Evolutionary conservation across 2,797 vertebrate species (phyloP), one percentile per base, ranked within the genome.

Genomic region (Karalla daura): DNA sequence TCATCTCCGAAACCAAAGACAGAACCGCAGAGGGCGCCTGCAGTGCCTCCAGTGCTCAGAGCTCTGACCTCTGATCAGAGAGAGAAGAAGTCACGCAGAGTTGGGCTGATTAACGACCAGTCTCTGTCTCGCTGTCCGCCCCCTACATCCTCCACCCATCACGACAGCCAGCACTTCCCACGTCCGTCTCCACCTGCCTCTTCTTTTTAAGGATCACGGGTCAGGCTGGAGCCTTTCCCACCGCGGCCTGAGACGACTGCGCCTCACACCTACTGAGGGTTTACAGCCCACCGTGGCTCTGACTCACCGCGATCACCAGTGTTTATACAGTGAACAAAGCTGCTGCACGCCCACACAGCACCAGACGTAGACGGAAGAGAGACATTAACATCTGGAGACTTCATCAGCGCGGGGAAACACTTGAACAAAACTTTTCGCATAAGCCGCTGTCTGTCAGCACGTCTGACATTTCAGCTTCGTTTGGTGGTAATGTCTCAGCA

Each of bases 31-130:
- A 30, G 13, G 68, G 56, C 62, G 70, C 80, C 78, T 56, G 73
- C 74, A 37, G 82, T 40, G 75, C 35, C 56, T 71, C 64, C 71
- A 62, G n/a, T 23, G 55, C 54, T 77, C 51, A 4, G 23, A 30
- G 51, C 41, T 63, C 53, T 70, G 73, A 74, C 81, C 82, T 83
- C 76, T 74, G 47, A 62, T 23, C 40, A 43, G 36, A 60, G 44
- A 43, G 36, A 60, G 46, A 63, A 54, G 58, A 37, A 78, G 58
- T 49, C 49, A 2, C 62, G 74, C 64, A 39, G 78, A 85, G 66
- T 74, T 81, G 33, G 49, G 47, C 39, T 81, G 73, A 84, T 81
- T 73, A 78, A 61, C 25, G 9, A 52, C 59, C 20, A 35, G n/a
- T 49, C 43, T 36, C 36, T 41, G 66, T 64, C 43, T 32, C 18